Percentiles rank a stretch among this genome's conserved stretches.
Conservation (phyloP, 1,140 invertebrate genomes). For the Zaprionus kolodkinae region DNA sequence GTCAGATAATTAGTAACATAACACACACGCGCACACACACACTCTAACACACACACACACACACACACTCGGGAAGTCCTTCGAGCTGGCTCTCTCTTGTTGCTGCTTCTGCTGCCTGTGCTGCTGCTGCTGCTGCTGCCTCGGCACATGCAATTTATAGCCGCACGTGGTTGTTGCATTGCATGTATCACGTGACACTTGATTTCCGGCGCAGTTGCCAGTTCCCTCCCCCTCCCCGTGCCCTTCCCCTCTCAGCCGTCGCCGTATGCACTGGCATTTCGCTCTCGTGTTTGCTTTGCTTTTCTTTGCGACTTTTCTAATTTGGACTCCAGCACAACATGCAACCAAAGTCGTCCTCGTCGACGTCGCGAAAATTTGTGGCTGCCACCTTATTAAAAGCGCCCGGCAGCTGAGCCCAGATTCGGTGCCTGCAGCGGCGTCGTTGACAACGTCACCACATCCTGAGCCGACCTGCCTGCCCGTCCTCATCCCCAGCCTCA, state of each 20-base stretch:
- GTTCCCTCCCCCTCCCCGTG: background rate
- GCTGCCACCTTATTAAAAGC: conserved; percentile 80
- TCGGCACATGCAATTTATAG: conserved; percentile 80
- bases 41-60: conserved; percentile 25
- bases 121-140: conserved; percentile 15
- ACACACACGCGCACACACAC: conserved; percentile 60
- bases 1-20: conserved; percentile 83
- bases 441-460: conserved; percentile 44
- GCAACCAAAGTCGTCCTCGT: conserved; percentile 64
- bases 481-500: background rate
- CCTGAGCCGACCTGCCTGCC: background rate
- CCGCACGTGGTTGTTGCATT: conserved; percentile 80
- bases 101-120: background rate
- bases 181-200: conserved; percentile 81
- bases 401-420: conserved; percentile 67
- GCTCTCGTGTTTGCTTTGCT: conserved; percentile 64
- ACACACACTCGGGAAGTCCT: conserved; percentile 39
- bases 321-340: conserved; percentile 79
- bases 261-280: conserved; percentile 22
- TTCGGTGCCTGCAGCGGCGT: conserved; percentile 12
- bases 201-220: conserved; percentile 68
- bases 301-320: conserved; percentile 81
- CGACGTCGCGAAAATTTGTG: conserved; percentile 74
- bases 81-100: conserved; percentile 36
- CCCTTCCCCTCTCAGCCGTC: background rate